Evolutionary conservation across 2,888 invertebrate genomes (phyloP), one percentile per base, ranked within the genome.

Genomic region (Troides oblongomaculatus): DNA sequence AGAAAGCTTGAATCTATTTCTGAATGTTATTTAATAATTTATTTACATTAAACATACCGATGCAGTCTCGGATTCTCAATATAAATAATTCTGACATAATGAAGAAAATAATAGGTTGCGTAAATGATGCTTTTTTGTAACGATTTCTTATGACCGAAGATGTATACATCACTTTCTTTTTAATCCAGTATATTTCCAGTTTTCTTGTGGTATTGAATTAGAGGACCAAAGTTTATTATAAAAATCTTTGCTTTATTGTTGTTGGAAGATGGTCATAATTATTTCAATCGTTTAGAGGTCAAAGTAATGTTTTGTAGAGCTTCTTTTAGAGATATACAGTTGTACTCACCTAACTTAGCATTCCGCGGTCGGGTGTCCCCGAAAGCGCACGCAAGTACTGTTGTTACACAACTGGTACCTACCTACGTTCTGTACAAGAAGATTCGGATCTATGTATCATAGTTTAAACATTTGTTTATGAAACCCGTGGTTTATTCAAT

Each of bases 361-460:
- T 86, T 87, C 82, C 82, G 86, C 87, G 85, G 77, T 81, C 79
- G 84, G 77, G 84, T 84, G 86, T 85, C 86, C 73, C 78, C 78
- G 82, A 82, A 83, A 81, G 85, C 86, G 88, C 89, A 89, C 90
- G 90, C 82, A 74, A 78, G 81, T 80, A 76, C 73, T 75, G 79
- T 75, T 71, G 71, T 86, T 84, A 81, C 83, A 83, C 79, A 85
- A 87, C 75, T 73, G 67, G 72, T 69, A 62, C 58, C 65, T 66
- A 57, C 63, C 65, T 60, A 71, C 21, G 14, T 46, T 46, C 46
- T 12, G 57, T 67, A 70, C 70, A 66, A 70, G 61, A 62, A 59
- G 65, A 65, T 61, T 63, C 67, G 69, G 59, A 65, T 72, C 69
- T 64, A 66, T 63, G 64, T 70, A 64, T 69, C 65, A 65, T 67